Percentiles rank a stretch among this genome's conserved stretches.
These are phyloP conservation scores for Bombus confusus DNA, from an alignment of 1,140 invertebrate species.

Conservation along the genomic window DNA sequence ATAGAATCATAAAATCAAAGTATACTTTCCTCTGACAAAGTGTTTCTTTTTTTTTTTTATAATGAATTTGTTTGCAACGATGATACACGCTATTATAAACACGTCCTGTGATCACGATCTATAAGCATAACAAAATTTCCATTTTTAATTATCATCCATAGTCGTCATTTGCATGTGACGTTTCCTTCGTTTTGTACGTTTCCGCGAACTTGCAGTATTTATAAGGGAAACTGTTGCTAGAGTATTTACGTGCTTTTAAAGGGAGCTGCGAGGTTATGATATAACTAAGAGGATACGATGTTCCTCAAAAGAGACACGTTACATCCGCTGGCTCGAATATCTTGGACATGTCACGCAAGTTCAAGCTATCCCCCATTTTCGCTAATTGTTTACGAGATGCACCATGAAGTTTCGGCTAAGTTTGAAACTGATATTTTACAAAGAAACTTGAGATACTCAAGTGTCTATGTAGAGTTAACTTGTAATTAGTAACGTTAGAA, in stretches of 20 bases:
- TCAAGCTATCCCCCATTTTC: slow-evolving; percentile 21
- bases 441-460: slow-evolving; percentile 45
- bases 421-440: slow-evolving; percentile 48
- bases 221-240: background rate
- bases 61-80: background rate
- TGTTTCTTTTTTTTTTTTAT: background rate
- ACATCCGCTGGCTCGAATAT: background rate
- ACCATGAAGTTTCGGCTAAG: slow-evolving; percentile 10
- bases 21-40: background rate
- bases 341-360: slow-evolving; percentile 21
- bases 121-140: too few relatives aligned
- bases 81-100: background rate
- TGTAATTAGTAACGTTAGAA: slow-evolving; percentile 49
- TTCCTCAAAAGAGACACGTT: slow-evolving; percentile 5
- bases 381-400: slow-evolving; percentile 44
- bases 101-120: background rate
- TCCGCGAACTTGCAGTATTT: background rate
- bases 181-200: background rate
- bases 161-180: background rate
- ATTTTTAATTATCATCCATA: background rate
- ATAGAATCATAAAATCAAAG: too few relatives aligned
- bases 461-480: slow-evolving; percentile 30
- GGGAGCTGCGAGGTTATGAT: background rate
- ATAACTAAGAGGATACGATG: background rate
- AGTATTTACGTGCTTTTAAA: background rate